A percentile compares a stretch with the other conserved stretches of the same genome.
phyloP scores from a whole-genome alignment of 2,113 vertebrate species.

The Penelope pileata region DNA sequence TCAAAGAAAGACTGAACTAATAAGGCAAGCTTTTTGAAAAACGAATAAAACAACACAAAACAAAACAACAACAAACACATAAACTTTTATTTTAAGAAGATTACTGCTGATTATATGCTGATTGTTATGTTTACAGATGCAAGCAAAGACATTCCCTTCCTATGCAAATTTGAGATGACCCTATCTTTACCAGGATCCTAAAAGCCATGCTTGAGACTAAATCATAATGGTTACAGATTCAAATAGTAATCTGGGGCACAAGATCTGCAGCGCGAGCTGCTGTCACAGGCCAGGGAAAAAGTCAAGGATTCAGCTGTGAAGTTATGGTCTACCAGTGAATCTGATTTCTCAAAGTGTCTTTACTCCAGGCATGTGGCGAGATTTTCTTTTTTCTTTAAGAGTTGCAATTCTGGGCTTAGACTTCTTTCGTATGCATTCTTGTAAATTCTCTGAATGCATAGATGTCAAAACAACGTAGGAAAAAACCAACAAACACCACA shows the following conservation, averaged over 20 bases:
- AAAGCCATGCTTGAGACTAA: background rate
- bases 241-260: background rate
- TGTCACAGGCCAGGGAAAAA: background rate
- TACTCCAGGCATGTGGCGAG: background rate
- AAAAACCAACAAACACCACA: fast-evolving
- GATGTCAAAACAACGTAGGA: background rate
- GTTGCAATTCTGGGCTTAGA: background rate
- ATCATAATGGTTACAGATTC: background rate
- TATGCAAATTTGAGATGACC: background rate
- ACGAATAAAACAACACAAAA: background rate
- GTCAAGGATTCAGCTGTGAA: background rate
- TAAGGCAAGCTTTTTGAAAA: background rate
- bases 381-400: background rate
- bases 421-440: background rate
- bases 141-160: background rate
- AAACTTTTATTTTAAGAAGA: background rate
- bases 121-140: background rate
- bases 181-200: background rate
- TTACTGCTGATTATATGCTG: background rate
- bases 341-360: background rate
- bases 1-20: background rate
- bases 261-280: background rate
- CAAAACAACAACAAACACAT: background rate
- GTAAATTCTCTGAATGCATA: background rate
- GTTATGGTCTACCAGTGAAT: background rate